These are phyloP conservation scores for Glomeris maerens DNA, from an alignment of 1,140 invertebrate genomes.

Conservation along the genomic window DNA sequence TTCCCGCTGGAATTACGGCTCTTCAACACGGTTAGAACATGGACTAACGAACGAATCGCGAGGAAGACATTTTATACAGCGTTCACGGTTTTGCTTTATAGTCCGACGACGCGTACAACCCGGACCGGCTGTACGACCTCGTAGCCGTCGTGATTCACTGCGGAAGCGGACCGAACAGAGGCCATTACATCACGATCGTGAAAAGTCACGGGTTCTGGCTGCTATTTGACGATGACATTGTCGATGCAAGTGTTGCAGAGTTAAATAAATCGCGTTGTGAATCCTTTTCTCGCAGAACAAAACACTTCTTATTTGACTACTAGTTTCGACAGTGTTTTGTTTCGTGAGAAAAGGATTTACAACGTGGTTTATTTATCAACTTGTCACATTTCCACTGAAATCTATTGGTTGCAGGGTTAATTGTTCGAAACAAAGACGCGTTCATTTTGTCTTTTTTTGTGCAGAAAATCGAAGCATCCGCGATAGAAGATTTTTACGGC, in stretches of 20 bases:
- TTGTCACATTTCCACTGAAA: too few species aligned
- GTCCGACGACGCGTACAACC: slow-evolving; percentile 95
- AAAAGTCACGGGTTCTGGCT: slow-evolving; percentile 99
- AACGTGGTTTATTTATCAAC: background rate
- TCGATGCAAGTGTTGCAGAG: slow-evolving; percentile 67
- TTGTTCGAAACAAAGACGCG: background rate
- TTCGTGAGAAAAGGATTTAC: too few species aligned
- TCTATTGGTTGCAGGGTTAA: slow-evolving; percentile 3
- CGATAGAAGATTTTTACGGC: slow-evolving; percentile 99
- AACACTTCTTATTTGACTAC: too few species aligned
- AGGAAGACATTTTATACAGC: slow-evolving; percentile 5
- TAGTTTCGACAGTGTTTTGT: too few species aligned
- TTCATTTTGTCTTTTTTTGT: slow-evolving; percentile 32
- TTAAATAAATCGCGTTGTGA: too few species aligned
- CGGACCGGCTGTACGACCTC: slow-evolving; percentile 92
- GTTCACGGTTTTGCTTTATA: slow-evolving; percentile 34
- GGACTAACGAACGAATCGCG: background rate
- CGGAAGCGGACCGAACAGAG: slow-evolving; percentile 94
- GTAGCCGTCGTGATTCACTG: slow-evolving; percentile 99
- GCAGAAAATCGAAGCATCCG: slow-evolving; percentile 95
- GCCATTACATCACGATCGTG: slow-evolving; percentile 99
- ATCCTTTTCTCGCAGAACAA: too few species aligned
- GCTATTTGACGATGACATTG: slow-evolving; percentile 99
- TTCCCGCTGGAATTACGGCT: slow-evolving; percentile 94
- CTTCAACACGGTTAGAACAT: slow-evolving; percentile 80